Percentiles rank a stretch among this genome's conserved stretches.
phyloP scores from a whole-genome alignment of 2,113 vertebrate species.

The Heloderma charlesbogerti region DNA sequence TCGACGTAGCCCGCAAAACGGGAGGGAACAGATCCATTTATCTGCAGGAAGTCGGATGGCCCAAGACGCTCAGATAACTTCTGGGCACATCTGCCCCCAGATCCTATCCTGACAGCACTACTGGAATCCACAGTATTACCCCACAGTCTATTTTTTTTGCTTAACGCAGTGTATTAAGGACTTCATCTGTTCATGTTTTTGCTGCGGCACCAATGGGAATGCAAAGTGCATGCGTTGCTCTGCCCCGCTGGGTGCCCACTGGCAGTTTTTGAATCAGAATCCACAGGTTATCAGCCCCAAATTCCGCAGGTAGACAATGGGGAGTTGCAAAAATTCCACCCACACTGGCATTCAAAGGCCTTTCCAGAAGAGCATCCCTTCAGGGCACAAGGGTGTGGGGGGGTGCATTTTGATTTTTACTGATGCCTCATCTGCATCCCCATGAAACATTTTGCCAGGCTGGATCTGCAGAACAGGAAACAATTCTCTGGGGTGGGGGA shows the following conservation, averaged over 20 bases:
- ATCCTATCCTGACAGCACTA: too few relatives aligned
- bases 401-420: not conserved
- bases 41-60: not conserved
- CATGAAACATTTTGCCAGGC: too few relatives aligned
- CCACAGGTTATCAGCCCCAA: too few relatives aligned
- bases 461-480: too few relatives aligned
- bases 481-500: too few relatives aligned
- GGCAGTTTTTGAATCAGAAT: not conserved
- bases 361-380: not conserved
- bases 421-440: too few relatives aligned
- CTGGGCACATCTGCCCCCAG: not conserved
- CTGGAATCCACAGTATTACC: too few relatives aligned
- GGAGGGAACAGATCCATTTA: not conserved
- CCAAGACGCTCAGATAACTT: conserved; percentile 26
- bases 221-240: not conserved
- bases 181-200: too few relatives aligned
- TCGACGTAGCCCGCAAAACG: not conserved
- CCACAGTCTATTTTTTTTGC: too few relatives aligned
- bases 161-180: too few relatives aligned
- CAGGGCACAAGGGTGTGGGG: not conserved
- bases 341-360: not conserved
- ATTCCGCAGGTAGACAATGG: not conserved
- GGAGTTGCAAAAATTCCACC: not conserved
- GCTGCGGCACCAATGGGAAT: not conserved
- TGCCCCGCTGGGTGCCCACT: not conserved